Evolutionary conservation across 92 coral and sea anemone genomes (phyloP).

Genomic region (Porites divaricata): DNA sequence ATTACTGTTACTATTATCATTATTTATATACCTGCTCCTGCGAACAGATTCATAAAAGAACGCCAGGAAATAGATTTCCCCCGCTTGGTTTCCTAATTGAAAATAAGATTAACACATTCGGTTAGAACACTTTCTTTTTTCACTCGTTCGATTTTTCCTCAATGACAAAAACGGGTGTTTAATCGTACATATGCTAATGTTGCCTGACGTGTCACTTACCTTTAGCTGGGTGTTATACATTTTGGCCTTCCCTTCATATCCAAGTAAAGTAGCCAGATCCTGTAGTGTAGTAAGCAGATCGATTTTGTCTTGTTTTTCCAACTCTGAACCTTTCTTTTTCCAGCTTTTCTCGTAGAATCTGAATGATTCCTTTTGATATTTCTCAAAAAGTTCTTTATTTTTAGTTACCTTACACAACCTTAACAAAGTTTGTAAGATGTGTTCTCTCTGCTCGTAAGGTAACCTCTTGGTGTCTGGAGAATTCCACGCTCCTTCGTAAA

Average conservation of each 20-base stretch:
- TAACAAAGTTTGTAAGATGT: neutral
- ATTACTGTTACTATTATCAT: no score
- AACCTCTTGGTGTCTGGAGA: constrained; percentile 25
- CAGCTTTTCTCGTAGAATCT: constrained; percentile 8
- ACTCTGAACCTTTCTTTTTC: neutral
- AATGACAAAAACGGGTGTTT: no score
- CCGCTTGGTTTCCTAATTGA: neutral
- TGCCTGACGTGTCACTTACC: neutral
- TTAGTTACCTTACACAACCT: neutral
- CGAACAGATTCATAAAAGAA: neutral
- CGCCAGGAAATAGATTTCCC: no score
- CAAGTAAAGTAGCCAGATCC: neutral
- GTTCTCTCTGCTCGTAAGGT: neutral
- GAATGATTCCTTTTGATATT: neutral
- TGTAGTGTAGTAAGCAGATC: neutral
- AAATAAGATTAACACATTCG: no score
- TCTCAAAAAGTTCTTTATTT: neutral
- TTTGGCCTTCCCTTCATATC: neutral
- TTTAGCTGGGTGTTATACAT: constrained; percentile 12
- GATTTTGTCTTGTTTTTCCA: neutral
- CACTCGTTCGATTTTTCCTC: no score
- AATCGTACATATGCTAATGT: neutral
- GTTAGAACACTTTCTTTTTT: no score
- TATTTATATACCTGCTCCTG: no score
- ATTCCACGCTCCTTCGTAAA: constrained; percentile 42